A percentile compares a stretch with the other conserved stretches of the same genome.
These are phyloP conservation scores for Morbakka virulenta DNA, from an alignment of 30 jellyfish, hydroid and myxozoan species.

Conservation along the genomic window DNA sequence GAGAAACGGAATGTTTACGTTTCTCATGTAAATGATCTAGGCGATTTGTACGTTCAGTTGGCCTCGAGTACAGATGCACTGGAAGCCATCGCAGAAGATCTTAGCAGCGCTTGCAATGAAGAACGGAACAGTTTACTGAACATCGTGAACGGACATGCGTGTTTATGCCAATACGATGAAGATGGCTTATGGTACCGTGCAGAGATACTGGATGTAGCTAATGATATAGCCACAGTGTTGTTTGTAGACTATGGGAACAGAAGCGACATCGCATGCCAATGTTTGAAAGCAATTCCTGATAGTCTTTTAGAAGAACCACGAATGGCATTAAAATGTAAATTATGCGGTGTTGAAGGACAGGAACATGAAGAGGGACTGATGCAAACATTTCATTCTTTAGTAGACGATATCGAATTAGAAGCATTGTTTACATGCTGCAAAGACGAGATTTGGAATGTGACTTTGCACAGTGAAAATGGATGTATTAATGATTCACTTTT, in stretches of 20 bases:
- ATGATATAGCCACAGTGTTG: constrained; percentile 10
- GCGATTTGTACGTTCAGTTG: constrained; percentile 31
- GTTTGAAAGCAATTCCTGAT: constrained; percentile 30
- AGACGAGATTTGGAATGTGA: neutral
- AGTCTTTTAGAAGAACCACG: constrained; percentile 46
- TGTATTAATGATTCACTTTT: constrained; percentile 22
- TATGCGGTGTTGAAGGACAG: constrained; percentile 48
- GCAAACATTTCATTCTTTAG: constrained; percentile 11
- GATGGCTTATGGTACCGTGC: constrained; percentile 65
- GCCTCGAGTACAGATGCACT: constrained; percentile 11
- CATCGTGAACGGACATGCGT: constrained; percentile 15
- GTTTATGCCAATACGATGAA: constrained; percentile 44
- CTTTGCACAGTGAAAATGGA: neutral
- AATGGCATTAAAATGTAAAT: constrained; percentile 59
- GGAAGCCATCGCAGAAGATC: neutral
- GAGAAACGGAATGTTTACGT: constrained; percentile 7
- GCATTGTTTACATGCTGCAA: constrained; percentile 4
- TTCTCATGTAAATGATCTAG: constrained; percentile 19
- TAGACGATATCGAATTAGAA: neutral
- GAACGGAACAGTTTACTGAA: too few species aligned
- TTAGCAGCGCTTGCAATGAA: too few species aligned
- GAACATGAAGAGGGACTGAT: too few species aligned
- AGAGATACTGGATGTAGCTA: constrained; percentile 9
- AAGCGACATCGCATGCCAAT: constrained; percentile 29
- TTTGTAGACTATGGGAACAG: constrained; percentile 90